phyloP scores from a whole-genome alignment of 2,888 invertebrate genomes.

The Leucozona laternaria region DNA sequence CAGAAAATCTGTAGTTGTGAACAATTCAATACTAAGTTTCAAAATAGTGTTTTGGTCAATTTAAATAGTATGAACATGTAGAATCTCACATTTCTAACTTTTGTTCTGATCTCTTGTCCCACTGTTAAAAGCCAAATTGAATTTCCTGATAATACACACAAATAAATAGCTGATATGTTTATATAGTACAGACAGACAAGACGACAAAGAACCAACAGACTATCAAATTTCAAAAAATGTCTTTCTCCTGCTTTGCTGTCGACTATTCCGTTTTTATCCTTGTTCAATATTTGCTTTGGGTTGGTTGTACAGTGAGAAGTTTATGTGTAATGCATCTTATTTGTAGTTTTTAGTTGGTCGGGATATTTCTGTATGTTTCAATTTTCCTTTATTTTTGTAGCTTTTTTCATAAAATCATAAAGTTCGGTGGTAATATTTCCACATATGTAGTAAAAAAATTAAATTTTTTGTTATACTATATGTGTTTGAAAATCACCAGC shows the following conservation, averaged over 20 bases:
- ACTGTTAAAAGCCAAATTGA: constrained; percentile 30
- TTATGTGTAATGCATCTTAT: not conserved
- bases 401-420: no score
- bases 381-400: not conserved
- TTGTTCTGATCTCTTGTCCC: not conserved
- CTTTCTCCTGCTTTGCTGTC: not conserved
- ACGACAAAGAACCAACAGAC: constrained; percentile 15
- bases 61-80: no score
- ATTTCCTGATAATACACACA: constrained; percentile 64
- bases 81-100: no score
- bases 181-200: not conserved
- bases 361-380: not conserved
- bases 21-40: no score
- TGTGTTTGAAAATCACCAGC: no score
- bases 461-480: no score
- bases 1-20: no score
- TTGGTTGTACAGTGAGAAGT: not conserved
- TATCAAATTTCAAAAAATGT: constrained; percentile 68
- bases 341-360: not conserved
- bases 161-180: not conserved
- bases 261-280: not conserved
- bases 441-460: no score
- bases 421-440: no score
- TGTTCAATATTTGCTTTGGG: not conserved
- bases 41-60: no score